Base-by-base conservation (phyloP, 1,140 invertebrate species). In the Psilanteris sp. region DNA sequence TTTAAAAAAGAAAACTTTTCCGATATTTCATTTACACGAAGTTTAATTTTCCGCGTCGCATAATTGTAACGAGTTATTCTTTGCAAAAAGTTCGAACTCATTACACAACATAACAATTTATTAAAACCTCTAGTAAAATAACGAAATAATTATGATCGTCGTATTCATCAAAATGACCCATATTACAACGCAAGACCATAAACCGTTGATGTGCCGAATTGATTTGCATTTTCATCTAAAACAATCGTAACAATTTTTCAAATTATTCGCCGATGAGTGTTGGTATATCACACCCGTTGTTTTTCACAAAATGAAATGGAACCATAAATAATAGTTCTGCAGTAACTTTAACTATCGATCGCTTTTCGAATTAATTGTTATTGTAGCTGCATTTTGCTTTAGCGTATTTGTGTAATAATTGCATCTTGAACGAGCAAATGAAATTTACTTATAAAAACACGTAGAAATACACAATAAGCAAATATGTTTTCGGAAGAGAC, bases 111-210 rank as follows among this genome's bases (percentile, higher is more conserved):
- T 8, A 34, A 15, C 31, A 34, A 34, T 34, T 34, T 34, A 15
- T 34, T 7, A 15, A 15, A 34, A 34, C 4, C 7, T 8, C 14
- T 7, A 6, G n/a, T 4, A 4, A 54, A 54, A 37, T 18, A 34
- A 54, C 48, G 16, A 48, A 48, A 27, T 54, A 54, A 54, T 54
- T 54, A 54, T 37, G 11, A 7, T 15, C 1, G 9, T 27, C 13
- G 34, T 54, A 27, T 54, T 26, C 37, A 37, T 54, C 32, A 54
- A 54, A 54, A 37, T 54, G 48, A 54, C 48, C 48, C 9, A 37
- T 24, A 54, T 54, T 54, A 37, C 46, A 26, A 7, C 31, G 8
- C 48, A 6, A 8, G 20, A 11, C 14, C n/a, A 22, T 29, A 20
- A 54, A 37, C 34, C 27, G 48, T 54, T 54, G 32, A 37, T 54